phyloP scores from a whole-genome alignment of 2,113 vertebrate species.

The Mesocricetus auratus region DNA sequence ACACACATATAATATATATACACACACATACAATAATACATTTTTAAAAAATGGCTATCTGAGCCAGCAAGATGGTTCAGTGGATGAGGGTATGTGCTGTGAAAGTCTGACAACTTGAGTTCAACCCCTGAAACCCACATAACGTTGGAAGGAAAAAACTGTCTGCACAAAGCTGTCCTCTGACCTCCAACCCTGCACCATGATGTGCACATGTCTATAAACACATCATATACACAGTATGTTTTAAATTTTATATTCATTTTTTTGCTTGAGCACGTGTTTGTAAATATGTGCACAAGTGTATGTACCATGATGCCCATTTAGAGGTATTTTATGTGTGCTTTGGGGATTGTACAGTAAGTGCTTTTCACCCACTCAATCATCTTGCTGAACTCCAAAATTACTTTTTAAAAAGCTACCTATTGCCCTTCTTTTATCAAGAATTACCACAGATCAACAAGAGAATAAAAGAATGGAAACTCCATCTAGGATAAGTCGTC shows the following conservation, averaged over 20 bases:
- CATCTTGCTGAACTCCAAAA: neutral
- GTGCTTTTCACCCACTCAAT: neutral
- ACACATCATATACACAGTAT: neutral
- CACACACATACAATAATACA: neutral
- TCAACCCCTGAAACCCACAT: neutral
- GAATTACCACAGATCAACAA: neutral
- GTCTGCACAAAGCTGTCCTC: neutral
- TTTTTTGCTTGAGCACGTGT: neutral
- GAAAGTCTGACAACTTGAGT: neutral
- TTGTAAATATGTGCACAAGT: neutral
- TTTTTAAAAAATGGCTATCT: neutral
- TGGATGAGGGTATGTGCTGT: neutral
- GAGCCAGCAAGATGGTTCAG: neutral
- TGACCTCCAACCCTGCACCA: neutral
- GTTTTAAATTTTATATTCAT: neutral
- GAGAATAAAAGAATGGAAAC: slow-evolving; percentile 12
- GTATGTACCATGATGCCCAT: neutral
- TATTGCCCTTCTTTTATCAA: neutral
- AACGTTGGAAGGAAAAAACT: neutral
- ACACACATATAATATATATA: neutral
- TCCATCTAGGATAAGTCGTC: neutral
- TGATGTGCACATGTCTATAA: neutral
- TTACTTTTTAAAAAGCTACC: neutral
- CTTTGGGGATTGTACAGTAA: neutral
- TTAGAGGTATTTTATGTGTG: neutral